These are phyloP conservation scores for Aspiorhynchus laticeps DNA, from an alignment of 2,113 vertebrate genomes.

Conservation along the genomic window DNA sequence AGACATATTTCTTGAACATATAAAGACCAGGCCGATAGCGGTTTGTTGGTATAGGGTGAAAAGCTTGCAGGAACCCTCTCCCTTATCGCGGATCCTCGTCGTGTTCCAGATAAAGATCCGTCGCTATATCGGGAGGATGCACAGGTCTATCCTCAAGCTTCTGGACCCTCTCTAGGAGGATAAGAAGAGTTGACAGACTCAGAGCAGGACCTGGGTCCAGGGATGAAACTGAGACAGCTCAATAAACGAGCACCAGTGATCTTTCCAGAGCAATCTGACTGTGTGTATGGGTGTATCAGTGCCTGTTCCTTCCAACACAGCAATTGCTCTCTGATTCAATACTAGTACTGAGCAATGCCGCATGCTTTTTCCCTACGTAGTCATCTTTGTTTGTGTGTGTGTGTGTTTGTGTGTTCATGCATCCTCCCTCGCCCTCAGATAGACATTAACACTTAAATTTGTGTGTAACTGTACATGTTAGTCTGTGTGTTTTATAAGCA, in stretches of 20 bases:
- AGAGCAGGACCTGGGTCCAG: conserved; percentile 87
- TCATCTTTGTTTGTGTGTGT: conserved; percentile 53
- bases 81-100: conserved; percentile 50
- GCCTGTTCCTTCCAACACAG: conserved; percentile 82
- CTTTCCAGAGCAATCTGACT: conserved; percentile 93
- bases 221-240: conserved; percentile 97
- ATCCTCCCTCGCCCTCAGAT: conserved; percentile 7
- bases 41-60: conserved; percentile 65
- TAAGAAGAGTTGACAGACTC: conserved; percentile 94
- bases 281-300: conserved; percentile 52
- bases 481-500: conserved; percentile 18
- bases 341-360: conserved; percentile 72
- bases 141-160: conserved; percentile 70
- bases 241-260: conserved; percentile 94
- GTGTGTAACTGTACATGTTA: conserved; percentile 55
- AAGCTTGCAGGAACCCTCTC: conserved; percentile 67
- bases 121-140: conserved; percentile 71
- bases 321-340: conserved; percentile 72
- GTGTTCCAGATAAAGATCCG: conserved; percentile 53
- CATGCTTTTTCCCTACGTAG: conserved; percentile 65
- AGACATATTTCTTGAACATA: conserved; percentile 43
- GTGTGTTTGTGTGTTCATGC: conserved; percentile 48
- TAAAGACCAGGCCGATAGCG: conserved; percentile 22
- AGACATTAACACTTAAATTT: conserved; percentile 38
- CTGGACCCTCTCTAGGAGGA: conserved; percentile 76